Conservation (phyloP, 2,888 invertebrate genomes). For the Neoascia interrupta region DNA sequence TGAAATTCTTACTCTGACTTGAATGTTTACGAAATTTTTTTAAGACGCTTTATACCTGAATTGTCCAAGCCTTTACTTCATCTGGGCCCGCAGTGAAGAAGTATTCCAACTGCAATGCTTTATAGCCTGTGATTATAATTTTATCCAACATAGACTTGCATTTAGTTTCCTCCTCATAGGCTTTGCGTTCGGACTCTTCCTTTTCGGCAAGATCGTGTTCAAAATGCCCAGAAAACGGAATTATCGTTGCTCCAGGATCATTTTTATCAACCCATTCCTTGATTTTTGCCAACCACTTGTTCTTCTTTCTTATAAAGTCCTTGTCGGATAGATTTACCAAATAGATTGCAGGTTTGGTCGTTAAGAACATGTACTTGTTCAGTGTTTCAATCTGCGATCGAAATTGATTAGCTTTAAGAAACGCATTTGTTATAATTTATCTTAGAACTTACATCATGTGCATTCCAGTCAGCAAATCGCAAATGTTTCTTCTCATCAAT, state of each 20-base stretch:
- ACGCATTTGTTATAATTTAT: not conserved
- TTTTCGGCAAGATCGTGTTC: constrained; percentile 93
- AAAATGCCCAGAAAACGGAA: constrained; percentile 97
- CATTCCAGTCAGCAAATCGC: constrained; percentile 95
- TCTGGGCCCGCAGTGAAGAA: constrained; percentile 99
- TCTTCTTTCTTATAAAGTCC: constrained; percentile 98
- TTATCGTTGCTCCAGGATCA: constrained; percentile 95
- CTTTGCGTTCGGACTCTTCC: constrained; percentile 87
- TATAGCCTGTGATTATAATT: constrained; percentile 98
- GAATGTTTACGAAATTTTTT: not conserved
- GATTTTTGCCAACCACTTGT: constrained; percentile 97
- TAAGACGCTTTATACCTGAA: constrained; percentile 85
- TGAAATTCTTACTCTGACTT: constrained; percentile 81
- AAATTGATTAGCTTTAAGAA: constrained; percentile 7
- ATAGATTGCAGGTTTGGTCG: constrained; percentile 98
- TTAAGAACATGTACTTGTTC: constrained; percentile 97
- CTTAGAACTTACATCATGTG: constrained; percentile 88
- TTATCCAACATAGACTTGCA: constrained; percentile 94
- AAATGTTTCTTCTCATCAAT: constrained; percentile 95
- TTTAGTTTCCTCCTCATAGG: constrained; percentile 90
- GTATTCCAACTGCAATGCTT: constrained; percentile 96
- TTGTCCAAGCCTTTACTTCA: constrained; percentile 99
- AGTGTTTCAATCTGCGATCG: constrained; percentile 93
- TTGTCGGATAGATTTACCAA: constrained; percentile 98
- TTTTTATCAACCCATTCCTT: constrained; percentile 99